Conservation (phyloP, 2,113 vertebrate species). For the Cebidichthys violaceus region DNA sequence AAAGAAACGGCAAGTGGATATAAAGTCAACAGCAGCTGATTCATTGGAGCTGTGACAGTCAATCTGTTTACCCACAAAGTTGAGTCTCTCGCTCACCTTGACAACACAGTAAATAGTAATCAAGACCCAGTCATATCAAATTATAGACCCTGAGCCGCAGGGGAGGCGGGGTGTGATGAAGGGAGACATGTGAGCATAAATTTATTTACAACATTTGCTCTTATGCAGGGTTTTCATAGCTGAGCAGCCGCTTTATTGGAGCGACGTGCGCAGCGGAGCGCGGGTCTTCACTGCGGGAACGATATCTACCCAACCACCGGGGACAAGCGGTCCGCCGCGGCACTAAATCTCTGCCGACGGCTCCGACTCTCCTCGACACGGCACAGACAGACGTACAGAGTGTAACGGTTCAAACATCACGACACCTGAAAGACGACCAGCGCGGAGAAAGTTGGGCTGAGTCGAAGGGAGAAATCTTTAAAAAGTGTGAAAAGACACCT, state of each 20-base stretch:
- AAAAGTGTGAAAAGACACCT: slow-evolving; percentile 14
- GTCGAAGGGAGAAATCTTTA: slow-evolving; percentile 14
- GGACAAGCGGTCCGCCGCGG: slow-evolving; percentile 11
- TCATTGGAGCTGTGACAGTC: slow-evolving; percentile 42
- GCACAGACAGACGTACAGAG: slow-evolving; percentile 10
- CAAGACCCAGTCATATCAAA: slow-evolving; percentile 65
- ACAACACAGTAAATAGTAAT: slow-evolving; percentile 72
- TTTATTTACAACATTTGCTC: slow-evolving; percentile 57
- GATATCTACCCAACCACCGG: slow-evolving; percentile 23
- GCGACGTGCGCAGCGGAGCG: slow-evolving; percentile 20
- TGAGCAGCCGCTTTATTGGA: slow-evolving; percentile 46
- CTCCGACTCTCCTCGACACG: slow-evolving; percentile 25
- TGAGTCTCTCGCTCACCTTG: slow-evolving; percentile 61
- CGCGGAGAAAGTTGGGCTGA: not conserved
- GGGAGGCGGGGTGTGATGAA: slow-evolving; percentile 34
- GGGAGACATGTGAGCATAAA: slow-evolving; percentile 44
- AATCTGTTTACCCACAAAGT: slow-evolving; percentile 63
- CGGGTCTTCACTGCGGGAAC: slow-evolving; percentile 10
- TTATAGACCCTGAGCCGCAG: slow-evolving; percentile 50
- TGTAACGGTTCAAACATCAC: slow-evolving; percentile 16
- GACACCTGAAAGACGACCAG: slow-evolving; percentile 33
- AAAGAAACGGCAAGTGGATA: slow-evolving; percentile 30
- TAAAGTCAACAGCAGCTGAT: slow-evolving; percentile 59
- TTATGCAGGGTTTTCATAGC: slow-evolving; percentile 40
- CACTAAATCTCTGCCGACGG: slow-evolving; percentile 40